Evolutionary conservation across 2,888 invertebrate species (phyloP).

Genomic region (Tenthredo notha): DNA sequence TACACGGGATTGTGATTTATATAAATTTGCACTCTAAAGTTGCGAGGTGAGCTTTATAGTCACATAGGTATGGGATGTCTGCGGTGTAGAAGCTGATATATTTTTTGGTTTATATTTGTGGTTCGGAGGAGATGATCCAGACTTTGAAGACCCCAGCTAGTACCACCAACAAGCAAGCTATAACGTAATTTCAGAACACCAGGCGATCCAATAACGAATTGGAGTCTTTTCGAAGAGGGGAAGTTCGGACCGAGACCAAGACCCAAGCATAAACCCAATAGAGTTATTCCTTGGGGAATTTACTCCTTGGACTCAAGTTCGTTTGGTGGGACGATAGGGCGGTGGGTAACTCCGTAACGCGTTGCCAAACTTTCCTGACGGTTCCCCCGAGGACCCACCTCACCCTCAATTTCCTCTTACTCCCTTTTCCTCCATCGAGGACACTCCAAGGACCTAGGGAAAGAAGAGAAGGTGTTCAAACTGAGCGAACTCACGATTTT

Average conservation of each 20-base stretch:
- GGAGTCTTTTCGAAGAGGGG: conserved; percentile 43
- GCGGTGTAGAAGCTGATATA: neutral
- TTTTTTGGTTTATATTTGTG: neutral
- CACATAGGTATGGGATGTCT: neutral
- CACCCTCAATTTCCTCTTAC: conserved; percentile 1
- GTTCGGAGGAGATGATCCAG: conserved; percentile 32
- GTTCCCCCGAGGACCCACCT: conserved; percentile 41
- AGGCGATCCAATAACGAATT: conserved; percentile 53
- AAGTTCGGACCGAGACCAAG: neutral
- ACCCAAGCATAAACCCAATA: conserved; percentile 40
- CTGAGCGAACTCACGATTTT: neutral
- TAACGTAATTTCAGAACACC: conserved; percentile 45
- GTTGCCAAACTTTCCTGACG: conserved; percentile 52
- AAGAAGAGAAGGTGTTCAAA: neutral
- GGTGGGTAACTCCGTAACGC: conserved; percentile 52
- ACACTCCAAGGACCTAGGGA: conserved; percentile 19
- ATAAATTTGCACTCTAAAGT: neutral
- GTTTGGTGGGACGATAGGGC: conserved; percentile 41
- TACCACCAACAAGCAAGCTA: conserved; percentile 29
- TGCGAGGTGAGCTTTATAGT: neutral
- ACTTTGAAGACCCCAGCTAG: conserved; percentile 1
- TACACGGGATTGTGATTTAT: neutral
- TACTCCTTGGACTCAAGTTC: conserved; percentile 51
- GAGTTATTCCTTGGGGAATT: conserved; percentile 45
- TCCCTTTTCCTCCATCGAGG: conserved; percentile 11